Evolutionary conservation across 2,797 vertebrate species (phyloP).

Genomic region (Columba guinea): DNA sequence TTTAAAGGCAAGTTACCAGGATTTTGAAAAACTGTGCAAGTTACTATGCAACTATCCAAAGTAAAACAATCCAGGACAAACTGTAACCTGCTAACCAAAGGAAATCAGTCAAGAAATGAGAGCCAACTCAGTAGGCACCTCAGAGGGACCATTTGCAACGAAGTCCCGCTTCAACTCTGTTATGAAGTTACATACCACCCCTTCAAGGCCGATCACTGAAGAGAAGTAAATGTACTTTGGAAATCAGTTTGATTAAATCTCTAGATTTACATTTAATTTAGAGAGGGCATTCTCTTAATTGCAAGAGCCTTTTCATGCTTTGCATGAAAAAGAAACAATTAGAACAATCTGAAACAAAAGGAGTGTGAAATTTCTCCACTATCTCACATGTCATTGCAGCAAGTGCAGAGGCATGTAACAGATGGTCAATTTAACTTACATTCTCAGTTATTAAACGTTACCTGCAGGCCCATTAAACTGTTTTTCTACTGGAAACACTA

Average conservation of each 20-base stretch:
- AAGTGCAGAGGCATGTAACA: conserved; percentile 37
- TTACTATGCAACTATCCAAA: neutral
- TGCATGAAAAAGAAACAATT: conserved; percentile 53
- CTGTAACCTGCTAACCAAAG: neutral
- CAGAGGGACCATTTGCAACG: neutral
- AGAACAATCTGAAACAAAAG: conserved; percentile 62
- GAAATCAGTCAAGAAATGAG: neutral
- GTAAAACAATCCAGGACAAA: neutral
- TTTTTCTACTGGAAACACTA: conserved; percentile 32
- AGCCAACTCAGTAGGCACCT: neutral
- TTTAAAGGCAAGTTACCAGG: neutral
- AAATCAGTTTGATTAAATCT: neutral
- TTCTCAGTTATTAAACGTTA: conserved; percentile 64
- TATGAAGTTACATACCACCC: neutral
- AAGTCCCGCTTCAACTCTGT: neutral
- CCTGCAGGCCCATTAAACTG: conserved; percentile 51
- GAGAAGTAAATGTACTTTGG: neutral
- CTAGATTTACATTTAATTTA: conserved; percentile 53
- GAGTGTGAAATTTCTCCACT: conserved; percentile 53
- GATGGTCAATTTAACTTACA: conserved; percentile 61
- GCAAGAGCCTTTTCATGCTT: neutral
- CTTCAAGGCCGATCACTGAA: neutral
- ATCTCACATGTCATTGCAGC: conserved; percentile 5
- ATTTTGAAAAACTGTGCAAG: neutral
- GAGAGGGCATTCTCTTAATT: conserved; percentile 35